phyloP scores from a whole-genome alignment of 1,140 invertebrate genomes.

The Scaptomyza hsui region DNA sequence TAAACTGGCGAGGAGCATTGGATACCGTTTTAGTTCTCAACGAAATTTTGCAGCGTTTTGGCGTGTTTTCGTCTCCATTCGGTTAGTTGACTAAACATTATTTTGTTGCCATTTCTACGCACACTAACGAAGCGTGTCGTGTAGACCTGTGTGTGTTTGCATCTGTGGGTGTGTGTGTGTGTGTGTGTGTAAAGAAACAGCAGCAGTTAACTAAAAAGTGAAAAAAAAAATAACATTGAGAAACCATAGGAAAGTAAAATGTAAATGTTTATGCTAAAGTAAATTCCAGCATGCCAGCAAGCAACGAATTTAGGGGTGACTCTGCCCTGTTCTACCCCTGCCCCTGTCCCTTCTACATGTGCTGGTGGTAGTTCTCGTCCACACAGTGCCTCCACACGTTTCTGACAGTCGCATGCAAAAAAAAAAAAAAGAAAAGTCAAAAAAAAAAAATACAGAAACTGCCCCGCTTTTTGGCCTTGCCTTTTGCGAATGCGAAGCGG shows the following conservation, averaged over 20 bases:
- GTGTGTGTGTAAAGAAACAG: constrained; percentile 11
- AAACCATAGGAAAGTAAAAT: constrained; percentile 72
- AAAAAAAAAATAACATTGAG: constrained; percentile 42
- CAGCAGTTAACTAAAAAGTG: constrained; percentile 29
- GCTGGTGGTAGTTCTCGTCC: constrained; percentile 46
- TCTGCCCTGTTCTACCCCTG: constrained; percentile 5
- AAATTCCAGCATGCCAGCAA: constrained; percentile 64
- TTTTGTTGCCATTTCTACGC: constrained; percentile 33
- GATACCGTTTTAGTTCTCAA: constrained; percentile 52
- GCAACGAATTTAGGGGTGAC: constrained; percentile 56
- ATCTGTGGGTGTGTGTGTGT: constrained; percentile 9
- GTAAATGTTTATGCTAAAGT: constrained; percentile 72
- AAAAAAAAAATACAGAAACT: constrained; percentile 21
- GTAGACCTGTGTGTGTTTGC: neutral
- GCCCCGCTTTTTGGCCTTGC: constrained; percentile 29
- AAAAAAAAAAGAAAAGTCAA: constrained; percentile 37
- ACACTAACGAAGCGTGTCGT: constrained; percentile 7
- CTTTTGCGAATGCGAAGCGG: constrained; percentile 54
- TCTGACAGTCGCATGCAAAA: constrained; percentile 49
- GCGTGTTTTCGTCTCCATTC: constrained; percentile 46
- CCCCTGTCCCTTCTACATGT: constrained; percentile 14
- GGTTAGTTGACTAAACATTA: constrained; percentile 30
- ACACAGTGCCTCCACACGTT: constrained; percentile 25
- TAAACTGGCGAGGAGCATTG: constrained; percentile 20
- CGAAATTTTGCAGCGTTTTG: constrained; percentile 54